phyloP scores from a whole-genome alignment of 2,113 vertebrate genomes.

The Eretmochelys imbricata region DNA sequence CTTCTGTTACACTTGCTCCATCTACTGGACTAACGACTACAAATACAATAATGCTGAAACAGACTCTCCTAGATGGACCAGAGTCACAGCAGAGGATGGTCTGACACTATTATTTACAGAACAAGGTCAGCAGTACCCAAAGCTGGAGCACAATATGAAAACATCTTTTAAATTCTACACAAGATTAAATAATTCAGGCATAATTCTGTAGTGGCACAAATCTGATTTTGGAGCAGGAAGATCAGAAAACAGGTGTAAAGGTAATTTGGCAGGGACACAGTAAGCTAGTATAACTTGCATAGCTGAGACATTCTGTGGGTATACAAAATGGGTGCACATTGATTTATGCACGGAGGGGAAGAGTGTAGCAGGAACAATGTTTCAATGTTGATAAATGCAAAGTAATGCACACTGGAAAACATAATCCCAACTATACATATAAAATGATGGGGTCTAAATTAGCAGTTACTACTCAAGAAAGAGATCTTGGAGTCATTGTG shows the following conservation, averaged over 20 bases:
- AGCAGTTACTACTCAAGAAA: too few species aligned
- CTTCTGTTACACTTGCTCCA: constrained; percentile 65
- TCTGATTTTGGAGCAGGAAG: not conserved
- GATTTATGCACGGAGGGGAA: not conserved
- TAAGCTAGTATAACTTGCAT: rapidly evolving
- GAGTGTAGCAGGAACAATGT: not conserved
- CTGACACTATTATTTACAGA: not conserved
- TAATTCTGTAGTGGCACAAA: not conserved
- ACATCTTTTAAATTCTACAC: not conserved
- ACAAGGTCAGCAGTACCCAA: not conserved
- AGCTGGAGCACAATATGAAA: not conserved
- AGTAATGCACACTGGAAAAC: too few species aligned
- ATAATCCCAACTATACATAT: too few species aligned
- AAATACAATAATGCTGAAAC: not conserved
- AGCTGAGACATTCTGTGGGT: not conserved
- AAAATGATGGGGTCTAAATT: too few species aligned
- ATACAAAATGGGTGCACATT: not conserved
- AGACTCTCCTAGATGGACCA: not conserved
- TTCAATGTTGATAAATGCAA: too few species aligned
- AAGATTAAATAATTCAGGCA: not conserved
- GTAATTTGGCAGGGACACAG: not conserved
- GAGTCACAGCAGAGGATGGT: not conserved
- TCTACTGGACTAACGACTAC: constrained; percentile 55
- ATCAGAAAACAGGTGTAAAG: not conserved
- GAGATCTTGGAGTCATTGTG: too few species aligned